Evolutionary conservation across 2,888 invertebrate species (phyloP), one percentile per base, ranked within the genome.

Genomic region (Amphipyra berbera): DNA sequence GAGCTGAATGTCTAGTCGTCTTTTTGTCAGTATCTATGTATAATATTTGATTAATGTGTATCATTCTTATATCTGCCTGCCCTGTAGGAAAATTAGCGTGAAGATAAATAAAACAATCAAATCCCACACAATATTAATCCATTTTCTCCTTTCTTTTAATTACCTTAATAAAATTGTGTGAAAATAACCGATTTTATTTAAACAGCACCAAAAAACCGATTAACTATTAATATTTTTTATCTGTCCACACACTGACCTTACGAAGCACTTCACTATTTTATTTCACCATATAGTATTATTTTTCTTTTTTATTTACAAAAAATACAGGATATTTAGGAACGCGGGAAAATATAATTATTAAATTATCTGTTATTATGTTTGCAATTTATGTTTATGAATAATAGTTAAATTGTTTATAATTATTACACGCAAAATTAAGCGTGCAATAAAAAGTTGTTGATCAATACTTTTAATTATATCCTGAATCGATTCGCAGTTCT

Each of bases 191-290:
- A 0, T 15, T 48, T 37, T 38, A 44, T 53, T 53, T 50, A 15
- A 6, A 41, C 30, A 55, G 9, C 13, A 37, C 14, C 7, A 50
- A 57, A 67, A 56, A 69, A 70, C 53, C 71, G 60, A 41, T 47
- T 55, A 52, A 30, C 10, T 44, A 10, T n/a, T 1, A 44, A 15
- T 12, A 9, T 41, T 64, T 49, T 53, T 45, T 33, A 58, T 55
- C 47, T 60, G 48, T 64, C 27, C 38, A 55, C 60, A 46, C 72
- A 72, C 75, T 62, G 54, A 62, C 69, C 57, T 74, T 52, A 58
- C 38, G 47, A 49, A 46, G 14, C 77, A 76, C 73, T 73, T 62
- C 73, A 76, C 76, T 63, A 58, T 64, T 73, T 68, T 45, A 49
- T 38, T 53, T 41, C 75, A 72, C 75, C 56, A 45, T 55, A 54